Evolutionary conservation across 2,797 vertebrate species (phyloP), one percentile per base, ranked within the genome.

Genomic region (Toxotes lorentzi): DNA sequence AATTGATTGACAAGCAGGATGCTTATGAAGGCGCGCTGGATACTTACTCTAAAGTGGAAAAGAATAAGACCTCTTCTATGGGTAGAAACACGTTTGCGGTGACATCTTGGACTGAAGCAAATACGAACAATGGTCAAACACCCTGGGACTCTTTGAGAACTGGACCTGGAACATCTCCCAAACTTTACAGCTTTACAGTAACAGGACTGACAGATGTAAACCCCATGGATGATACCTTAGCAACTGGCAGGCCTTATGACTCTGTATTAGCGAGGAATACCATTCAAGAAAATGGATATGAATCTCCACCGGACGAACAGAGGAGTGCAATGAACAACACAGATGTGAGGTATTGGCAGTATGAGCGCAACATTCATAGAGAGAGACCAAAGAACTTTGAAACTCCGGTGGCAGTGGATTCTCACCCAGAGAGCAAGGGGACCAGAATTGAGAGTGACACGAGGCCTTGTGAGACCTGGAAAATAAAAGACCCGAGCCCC

Each of bases 1-100:
- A 97, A 95, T 96, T 98, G 95, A 95, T 97, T 97, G 97, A 97
- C 93, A 97, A 96, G 95, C 94, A 96, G 92, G 95, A 95, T 89
- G 91, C 93, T 96, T 95, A 92, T 93, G 92, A 94, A 89, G 91
- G 90, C 88, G 87, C 90, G 43, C 78, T 90, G 91, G 90, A 92
- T 67, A 64, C 88, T 90, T 89, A 72, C 88, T 87, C 90, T 83
- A 91, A 92, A 82, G 73, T 78, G 84, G 93, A 94, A 92, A 93
- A 87, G 82, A 92, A 76, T 91, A 88, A 92, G 87, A 84, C 60
- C 23, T 81, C 90, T n/a, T 53, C 87, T 78, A 56, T 73, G 76
- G 79, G 76, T 87, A 89, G 82, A 82, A 83, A 89, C 76, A 76
- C 30, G 30, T 83, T 87, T 74, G 27, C 78, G 24, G 69, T 76